Percentiles rank a stretch among this genome's conserved stretches.
Conservation (phyloP, 2,797 vertebrate species). For the Gallinago stenura region DNA sequence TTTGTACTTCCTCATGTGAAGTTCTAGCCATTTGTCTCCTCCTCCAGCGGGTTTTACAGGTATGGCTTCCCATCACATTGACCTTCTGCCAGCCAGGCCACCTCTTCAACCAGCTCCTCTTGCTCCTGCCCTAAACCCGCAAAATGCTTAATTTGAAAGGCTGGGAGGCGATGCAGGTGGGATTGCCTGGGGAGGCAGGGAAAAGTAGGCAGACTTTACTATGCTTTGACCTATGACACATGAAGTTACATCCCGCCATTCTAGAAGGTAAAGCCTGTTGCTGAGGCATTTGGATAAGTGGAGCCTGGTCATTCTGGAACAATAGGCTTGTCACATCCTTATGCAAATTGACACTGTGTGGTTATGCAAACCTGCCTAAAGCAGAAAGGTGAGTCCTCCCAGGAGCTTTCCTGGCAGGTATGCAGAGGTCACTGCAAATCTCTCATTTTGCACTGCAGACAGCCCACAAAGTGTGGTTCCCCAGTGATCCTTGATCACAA, state of each 20-base stretch:
- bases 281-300: neutral
- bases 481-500: accelerated
- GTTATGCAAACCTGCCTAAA: neutral
- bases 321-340: neutral
- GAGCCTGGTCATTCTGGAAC: neutral
- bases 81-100: neutral
- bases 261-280: neutral
- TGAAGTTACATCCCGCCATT: accelerated
- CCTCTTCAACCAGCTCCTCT: neutral
- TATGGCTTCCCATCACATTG: neutral
- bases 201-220: neutral
- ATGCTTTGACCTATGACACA: too few relatives aligned
- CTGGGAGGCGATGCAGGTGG: neutral
- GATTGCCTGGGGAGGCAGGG: neutral
- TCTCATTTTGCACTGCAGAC: neutral
- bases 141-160: neutral
- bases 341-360: neutral
- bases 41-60: neutral
- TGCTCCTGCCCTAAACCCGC: neutral
- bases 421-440: neutral
- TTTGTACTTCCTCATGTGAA: neutral
- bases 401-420: neutral
- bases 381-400: neutral
- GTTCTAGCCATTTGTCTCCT: neutral
- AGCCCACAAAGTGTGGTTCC: neutral